Percentiles rank a stretch among this genome's conserved stretches.
phyloP scores from a whole-genome alignment of 1,140 invertebrate species.

The Drosophila erecta region DNA sequence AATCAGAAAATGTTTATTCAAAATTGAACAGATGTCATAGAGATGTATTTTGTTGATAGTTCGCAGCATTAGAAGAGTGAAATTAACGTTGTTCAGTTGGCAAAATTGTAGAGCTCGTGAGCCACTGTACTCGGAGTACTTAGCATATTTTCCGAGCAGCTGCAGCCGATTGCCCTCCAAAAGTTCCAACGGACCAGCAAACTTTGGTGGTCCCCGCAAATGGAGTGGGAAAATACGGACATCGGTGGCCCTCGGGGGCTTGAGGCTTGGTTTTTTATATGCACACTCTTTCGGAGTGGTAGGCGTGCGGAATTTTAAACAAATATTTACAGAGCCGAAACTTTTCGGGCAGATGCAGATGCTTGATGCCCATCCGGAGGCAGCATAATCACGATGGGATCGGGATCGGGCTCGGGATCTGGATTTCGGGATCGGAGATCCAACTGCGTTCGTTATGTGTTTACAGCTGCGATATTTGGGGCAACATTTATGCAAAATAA shows the following conservation, averaged over 20 bases:
- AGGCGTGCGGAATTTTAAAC: constrained; percentile 78
- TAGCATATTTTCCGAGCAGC: constrained; percentile 69
- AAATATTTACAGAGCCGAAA: constrained; percentile 78
- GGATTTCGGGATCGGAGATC: constrained; percentile 21
- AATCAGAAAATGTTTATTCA: no score
- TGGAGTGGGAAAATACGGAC: constrained; percentile 12
- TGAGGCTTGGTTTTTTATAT: constrained; percentile 21
- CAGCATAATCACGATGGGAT: constrained; percentile 51
- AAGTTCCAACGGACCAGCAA: constrained; percentile 49
- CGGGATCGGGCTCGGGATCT: constrained; percentile 19
- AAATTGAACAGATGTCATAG: no score
- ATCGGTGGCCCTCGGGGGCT: constrained; percentile 41
- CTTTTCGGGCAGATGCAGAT: constrained; percentile 51
- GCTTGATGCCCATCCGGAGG: constrained; percentile 39
- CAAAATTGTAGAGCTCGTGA: no score
- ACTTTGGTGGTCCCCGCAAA: constrained; percentile 60
- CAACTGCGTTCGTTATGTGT: constrained; percentile 70
- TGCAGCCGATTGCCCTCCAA: constrained; percentile 44
- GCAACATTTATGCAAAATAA: constrained; percentile 83
- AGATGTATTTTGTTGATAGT: no score
- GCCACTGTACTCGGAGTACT: constrained; percentile 50
- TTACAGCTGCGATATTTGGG: constrained; percentile 83
- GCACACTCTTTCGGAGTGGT: constrained; percentile 25
- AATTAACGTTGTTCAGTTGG: no score
- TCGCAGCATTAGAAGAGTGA: no score